A percentile compares a stretch with the other conserved stretches of the same genome.
Conservation (phyloP, 1,140 invertebrate genomes). For the Cotesia typhae region DNA sequence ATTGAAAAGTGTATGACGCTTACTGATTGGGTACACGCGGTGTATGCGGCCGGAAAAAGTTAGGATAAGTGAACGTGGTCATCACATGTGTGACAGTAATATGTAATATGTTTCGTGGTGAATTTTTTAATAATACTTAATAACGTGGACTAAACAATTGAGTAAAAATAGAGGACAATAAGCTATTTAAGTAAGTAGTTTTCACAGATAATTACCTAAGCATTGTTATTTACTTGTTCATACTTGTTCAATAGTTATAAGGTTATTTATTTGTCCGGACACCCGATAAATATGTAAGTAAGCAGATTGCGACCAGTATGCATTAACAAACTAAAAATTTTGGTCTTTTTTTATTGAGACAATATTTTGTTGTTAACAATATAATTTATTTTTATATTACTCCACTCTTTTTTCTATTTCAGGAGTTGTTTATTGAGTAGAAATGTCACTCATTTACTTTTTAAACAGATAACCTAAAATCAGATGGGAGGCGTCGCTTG, state of each 20-base stretch:
- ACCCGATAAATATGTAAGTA: slow-evolving; percentile 16
- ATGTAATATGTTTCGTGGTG: background rate
- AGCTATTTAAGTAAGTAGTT: slow-evolving; percentile 1
- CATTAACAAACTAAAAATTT: background rate
- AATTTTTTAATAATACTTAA: background rate
- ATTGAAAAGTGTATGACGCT: too few relatives aligned
- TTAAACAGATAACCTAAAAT: background rate
- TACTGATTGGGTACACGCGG: slow-evolving; percentile 3
- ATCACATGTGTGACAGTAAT: slow-evolving; percentile 34
- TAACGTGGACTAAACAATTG: background rate
- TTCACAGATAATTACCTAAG: background rate
- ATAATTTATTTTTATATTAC: too few relatives aligned
- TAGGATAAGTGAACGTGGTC: slow-evolving; percentile 24
- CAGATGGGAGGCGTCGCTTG: slow-evolving; percentile 26
- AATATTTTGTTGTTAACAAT: background rate
- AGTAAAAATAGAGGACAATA: background rate
- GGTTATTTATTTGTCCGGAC: slow-evolving; percentile 27
- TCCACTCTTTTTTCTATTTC: background rate
- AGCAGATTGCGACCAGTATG: background rate
- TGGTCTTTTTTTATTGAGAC: background rate
- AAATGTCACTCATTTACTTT: background rate
- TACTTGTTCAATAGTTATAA: slow-evolving; percentile 2
- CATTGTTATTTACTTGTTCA: background rate
- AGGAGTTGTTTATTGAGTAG: background rate
- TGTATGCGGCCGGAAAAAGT: slow-evolving; percentile 29